Conservation (phyloP, 2,113 vertebrate genomes). For the Cranoglanis bouderius region DNA sequence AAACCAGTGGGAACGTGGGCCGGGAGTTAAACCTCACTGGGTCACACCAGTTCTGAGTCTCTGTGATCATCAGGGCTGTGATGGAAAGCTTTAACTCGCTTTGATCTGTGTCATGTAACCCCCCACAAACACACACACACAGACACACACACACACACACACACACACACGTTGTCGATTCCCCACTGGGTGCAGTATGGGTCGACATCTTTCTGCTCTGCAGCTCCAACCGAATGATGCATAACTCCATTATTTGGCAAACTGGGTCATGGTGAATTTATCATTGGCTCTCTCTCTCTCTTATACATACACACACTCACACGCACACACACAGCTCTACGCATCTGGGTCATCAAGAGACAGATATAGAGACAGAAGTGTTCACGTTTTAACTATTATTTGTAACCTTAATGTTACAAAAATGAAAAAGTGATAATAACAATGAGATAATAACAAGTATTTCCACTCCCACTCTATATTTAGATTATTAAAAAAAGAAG, state of each 20-base stretch:
- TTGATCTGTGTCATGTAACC: neutral
- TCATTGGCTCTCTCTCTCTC: neutral
- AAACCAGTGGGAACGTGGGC: neutral
- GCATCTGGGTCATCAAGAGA: neutral
- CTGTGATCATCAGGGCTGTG: slow-evolving; percentile 1
- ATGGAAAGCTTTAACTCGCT: slow-evolving; percentile 4
- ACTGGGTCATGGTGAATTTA: slow-evolving; percentile 22
- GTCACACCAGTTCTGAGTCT: neutral
- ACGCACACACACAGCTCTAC: slow-evolving; percentile 2
- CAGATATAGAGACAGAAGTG: neutral
- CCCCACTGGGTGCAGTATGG: neutral
- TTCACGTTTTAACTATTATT: neutral
- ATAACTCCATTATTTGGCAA: slow-evolving; percentile 33
- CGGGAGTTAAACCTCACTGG: neutral
- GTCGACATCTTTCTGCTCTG: slow-evolving; percentile 20
- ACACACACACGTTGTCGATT: neutral
- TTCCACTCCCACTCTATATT: neutral
- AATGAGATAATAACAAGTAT: neutral
- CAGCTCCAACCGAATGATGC: slow-evolving; percentile 20
- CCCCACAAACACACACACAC: neutral
- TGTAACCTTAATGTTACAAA: neutral
- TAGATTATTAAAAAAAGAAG: neutral
- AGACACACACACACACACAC: neutral
- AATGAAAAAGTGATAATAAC: neutral
- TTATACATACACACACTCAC: neutral